Evolutionary conservation across 2,797 vertebrate genomes (phyloP), one percentile per base, ranked within the genome.

Genomic region (Delichon dasypus): DNA sequence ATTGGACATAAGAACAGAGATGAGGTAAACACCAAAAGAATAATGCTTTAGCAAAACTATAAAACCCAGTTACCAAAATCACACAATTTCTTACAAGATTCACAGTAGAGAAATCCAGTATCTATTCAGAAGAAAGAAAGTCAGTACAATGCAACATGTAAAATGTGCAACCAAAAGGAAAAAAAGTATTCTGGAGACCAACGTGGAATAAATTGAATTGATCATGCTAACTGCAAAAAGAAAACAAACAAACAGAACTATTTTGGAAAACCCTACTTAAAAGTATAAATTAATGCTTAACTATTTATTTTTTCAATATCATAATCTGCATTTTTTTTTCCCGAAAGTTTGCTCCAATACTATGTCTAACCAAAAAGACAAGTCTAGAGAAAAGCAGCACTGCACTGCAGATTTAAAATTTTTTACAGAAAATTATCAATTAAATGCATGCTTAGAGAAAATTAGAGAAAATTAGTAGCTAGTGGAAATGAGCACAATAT

Each of bases 111-210:
- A 17, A 83, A 51, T 50, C 17, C 18, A 61, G 0, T 15, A 84
- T 3, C 21, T 61, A 23, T 22, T n/a, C 15, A 86, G 50, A 85
- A 72, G 51, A 55, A 89, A 68, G 45, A 10, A 87, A 73, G 15
- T 2, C 16, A 55, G 5, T 55, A 36, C 0, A 0, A 58, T 32
- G 13, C 14, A 81, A 81, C 6, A 38, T 5, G 5, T 2, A 58
- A 44, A 5, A 62, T 20, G 5, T 12, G 5, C 15, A 82, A 72
- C 2, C 30, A 44, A 68, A 85, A 32, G 6, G 4, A 19, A 40
- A 72, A 66, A 50, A 65, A 8, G 11, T 3, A 47, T 48, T 75
- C 10, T 2, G 3, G 45, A 74, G 47, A 91, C 23, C 9, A 50
- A 22, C 2, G 11, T 11, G 4, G 11, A 66, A 73, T 6, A 65